Evolutionary conservation across 2,113 vertebrate genomes (phyloP), one percentile per base, ranked within the genome.

Genomic region (Chloroceryle aenea): DNA sequence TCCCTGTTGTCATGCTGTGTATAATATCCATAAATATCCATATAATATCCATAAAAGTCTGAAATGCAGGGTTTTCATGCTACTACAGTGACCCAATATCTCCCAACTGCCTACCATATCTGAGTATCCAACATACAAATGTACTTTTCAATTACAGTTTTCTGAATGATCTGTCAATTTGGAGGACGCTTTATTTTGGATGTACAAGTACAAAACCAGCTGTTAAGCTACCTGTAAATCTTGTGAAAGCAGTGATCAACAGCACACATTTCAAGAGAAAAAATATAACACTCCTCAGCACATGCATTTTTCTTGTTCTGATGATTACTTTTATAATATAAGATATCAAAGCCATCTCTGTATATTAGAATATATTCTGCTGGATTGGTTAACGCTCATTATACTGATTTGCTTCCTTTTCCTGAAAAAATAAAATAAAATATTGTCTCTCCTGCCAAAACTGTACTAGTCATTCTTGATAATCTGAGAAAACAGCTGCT

Each of bases 101-200:
- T 27, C n/a, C 2, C 16, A 2, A 2, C 15, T 38, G n/a, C 53
- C 45, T 27, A 4, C 36, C 3, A 1, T 5, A 2, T 3, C 43
- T 5, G 22, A 48, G 27, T 2, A 30, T 52, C 32, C 40, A 61
- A 6, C 27, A 8, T 0, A 7, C 14, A 20, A 10, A 32, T 7
- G 26, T 32, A 9, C 34, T 53, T 76, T 43, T 43, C 6, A 12
- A 4, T 36, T 30, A n/a, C 12, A 68, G n/a, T 87, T 76, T 85
- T 76, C 48, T 76, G 50, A 48, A 77, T 38, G 43, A 58, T 58
- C 67, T 62, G 42, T 20, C 38, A 20, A 3, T n/a, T 83, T 45
- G 66, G 66, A 85, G 25, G 21, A 42, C 20, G 14, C 0, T 0
- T 5, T 67, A 6, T 52, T 78, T 81, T 14, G 6, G 38, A 81